Conservation (phyloP, 2,888 invertebrate genomes). For the Ernsta delagoae region DNA sequence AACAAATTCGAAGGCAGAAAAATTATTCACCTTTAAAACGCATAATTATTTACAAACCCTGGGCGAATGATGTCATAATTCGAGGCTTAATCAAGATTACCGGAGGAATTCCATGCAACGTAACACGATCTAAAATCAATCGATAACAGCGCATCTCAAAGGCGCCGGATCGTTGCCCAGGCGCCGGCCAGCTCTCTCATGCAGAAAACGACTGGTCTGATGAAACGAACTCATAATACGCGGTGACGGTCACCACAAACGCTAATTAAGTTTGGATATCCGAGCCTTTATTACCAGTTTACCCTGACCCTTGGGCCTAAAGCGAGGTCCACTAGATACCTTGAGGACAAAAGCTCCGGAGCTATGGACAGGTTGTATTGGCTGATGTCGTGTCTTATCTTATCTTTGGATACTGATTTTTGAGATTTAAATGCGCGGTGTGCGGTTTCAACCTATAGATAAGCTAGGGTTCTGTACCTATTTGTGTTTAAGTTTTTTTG, state of each 20-base stretch:
- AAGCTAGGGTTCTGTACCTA: too few species aligned
- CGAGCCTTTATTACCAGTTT: conserved; percentile 50
- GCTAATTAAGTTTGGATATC: conserved; percentile 76
- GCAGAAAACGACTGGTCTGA: conserved; percentile 78
- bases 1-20: conserved; percentile 33
- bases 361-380: conserved; percentile 50
- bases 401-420: conserved; percentile 77
- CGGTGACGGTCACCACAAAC: conserved; percentile 78
- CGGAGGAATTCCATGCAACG: conserved; percentile 46
- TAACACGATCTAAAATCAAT: conserved; percentile 68
- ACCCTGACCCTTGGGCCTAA: conserved; percentile 45
- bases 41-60: conserved; percentile 36
- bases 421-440: conserved; percentile 74
- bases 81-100: conserved; percentile 45
- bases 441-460: conserved; percentile 81
- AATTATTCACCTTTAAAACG: conserved; percentile 33
- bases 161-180: conserved; percentile 60
- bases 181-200: conserved; percentile 72
- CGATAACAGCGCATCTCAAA: conserved; percentile 65
- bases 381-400: conserved; percentile 67
- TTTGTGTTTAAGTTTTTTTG: too few species aligned
- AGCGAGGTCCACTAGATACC: neutral
- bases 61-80: conserved; percentile 36
- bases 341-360: conserved; percentile 44
- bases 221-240: conserved; percentile 80